phyloP scores from a whole-genome alignment of 2,113 vertebrate genomes.

The Ageneiosus marmoratus region DNA sequence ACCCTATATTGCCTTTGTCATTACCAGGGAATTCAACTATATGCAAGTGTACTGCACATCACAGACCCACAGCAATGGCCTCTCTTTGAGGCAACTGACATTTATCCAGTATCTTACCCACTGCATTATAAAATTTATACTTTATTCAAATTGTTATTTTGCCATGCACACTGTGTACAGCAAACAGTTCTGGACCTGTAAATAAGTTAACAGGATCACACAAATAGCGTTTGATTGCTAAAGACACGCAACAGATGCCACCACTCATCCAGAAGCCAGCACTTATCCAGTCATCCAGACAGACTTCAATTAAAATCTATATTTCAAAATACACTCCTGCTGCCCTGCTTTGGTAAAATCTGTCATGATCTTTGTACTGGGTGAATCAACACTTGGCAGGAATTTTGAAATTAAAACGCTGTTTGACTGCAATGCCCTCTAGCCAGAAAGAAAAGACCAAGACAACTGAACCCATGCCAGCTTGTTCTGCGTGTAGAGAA shows the following conservation, averaged over 20 bases:
- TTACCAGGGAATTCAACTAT: neutral
- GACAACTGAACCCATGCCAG: constrained; percentile 52
- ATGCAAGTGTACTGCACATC: neutral
- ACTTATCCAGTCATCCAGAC: constrained; percentile 25
- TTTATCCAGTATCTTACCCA: neutral
- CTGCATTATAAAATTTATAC: neutral
- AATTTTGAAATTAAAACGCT: constrained; percentile 56
- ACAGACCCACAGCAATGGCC: neutral
- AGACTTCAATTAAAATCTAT: constrained; percentile 6
- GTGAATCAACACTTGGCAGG: constrained; percentile 60
- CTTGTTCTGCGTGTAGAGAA: constrained; percentile 36
- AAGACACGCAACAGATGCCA: neutral
- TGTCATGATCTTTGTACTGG: constrained; percentile 60
- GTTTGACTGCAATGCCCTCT: constrained; percentile 45
- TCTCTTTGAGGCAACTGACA: neutral
- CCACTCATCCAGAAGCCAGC: neutral
- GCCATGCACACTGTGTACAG: neutral
- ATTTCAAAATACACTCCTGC: constrained; percentile 28
- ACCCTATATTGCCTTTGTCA: neutral
- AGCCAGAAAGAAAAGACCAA: constrained; percentile 47
- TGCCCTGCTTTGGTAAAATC: constrained; percentile 50
- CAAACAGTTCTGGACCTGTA: neutral
- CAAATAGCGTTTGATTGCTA: neutral
- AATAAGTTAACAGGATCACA: neutral
- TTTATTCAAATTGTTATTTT: neutral